phyloP scores from a whole-genome alignment of 23 tunicate species.

The Clavelina lepadiformis region DNA sequence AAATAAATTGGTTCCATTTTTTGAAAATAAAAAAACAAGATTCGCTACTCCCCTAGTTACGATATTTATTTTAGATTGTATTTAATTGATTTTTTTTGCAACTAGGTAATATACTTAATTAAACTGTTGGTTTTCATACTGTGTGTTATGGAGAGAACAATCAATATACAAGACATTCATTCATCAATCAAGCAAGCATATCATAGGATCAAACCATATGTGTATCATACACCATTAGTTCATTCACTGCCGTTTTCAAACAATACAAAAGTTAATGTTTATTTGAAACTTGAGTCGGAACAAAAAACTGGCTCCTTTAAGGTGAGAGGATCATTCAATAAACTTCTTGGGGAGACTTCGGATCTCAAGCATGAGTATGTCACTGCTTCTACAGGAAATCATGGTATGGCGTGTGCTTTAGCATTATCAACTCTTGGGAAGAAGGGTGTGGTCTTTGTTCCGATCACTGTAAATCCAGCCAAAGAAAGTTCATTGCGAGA shows the following conservation, averaged over 20 bases:
- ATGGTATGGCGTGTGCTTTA: constrained; percentile 70
- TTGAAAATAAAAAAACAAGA: too few relatives aligned
- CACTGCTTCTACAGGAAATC: constrained; percentile 92
- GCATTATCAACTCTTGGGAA: constrained; percentile 33
- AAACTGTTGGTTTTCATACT: too few relatives aligned
- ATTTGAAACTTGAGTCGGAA: constrained; percentile 66
- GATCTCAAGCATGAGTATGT: constrained; percentile 14
- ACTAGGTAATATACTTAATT: too few relatives aligned
- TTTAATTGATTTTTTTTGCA: too few relatives aligned
- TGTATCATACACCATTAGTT: constrained; percentile 39
- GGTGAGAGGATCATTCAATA: constrained; percentile 79
- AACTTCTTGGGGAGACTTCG: constrained; percentile 19
- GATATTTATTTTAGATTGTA: too few relatives aligned
- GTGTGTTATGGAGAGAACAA: too few relatives aligned
- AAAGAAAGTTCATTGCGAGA: constrained; percentile 36
- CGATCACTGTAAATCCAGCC: constrained; percentile 39
- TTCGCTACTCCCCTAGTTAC: too few relatives aligned
- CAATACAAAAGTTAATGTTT: constrained; percentile 29
- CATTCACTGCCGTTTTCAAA: constrained; percentile 29
- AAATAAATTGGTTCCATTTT: too few relatives aligned
- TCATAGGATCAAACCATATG: constrained; percentile 23
- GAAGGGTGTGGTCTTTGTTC: constrained; percentile 62
- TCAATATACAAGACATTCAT: background rate
- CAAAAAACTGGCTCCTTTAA: constrained; percentile 87
- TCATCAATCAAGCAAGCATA: constrained; percentile 18